phyloP scores from a whole-genome alignment of 1,140 invertebrate genomes.

The Hesperophylax magnus region DNA sequence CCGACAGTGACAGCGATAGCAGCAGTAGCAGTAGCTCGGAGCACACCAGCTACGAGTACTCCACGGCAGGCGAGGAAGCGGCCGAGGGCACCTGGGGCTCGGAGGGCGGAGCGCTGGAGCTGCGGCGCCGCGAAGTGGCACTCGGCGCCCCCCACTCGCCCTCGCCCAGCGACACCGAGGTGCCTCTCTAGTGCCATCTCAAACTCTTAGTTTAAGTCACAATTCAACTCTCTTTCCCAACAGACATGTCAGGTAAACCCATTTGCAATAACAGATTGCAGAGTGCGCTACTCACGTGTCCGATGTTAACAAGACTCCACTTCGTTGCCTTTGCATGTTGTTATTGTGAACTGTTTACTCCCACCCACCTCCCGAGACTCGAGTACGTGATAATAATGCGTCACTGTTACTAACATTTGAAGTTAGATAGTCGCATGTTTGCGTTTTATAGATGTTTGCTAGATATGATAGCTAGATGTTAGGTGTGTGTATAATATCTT shows the following conservation, averaged over 20 bases:
- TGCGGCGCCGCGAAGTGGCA: slow-evolving; percentile 52
- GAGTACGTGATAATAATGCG: not conserved
- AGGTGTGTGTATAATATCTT: no score
- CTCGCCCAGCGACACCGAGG: slow-evolving; percentile 54
- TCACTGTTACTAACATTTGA: no score
- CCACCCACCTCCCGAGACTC: not conserved
- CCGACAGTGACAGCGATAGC: not conserved
- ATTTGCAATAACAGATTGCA: slow-evolving; percentile 45
- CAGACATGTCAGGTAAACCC: slow-evolving; percentile 8
- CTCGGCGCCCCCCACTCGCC: slow-evolving; percentile 41
- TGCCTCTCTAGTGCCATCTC: slow-evolving; percentile 20
- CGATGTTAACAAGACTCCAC: slow-evolving; percentile 41
- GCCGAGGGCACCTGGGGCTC: slow-evolving; percentile 50
- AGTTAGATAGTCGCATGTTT: no score
- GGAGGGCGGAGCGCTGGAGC: slow-evolving; percentile 48
- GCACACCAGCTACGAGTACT: slow-evolving; percentile 17
- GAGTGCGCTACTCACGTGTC: slow-evolving; percentile 53
- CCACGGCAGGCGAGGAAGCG: slow-evolving; percentile 49
- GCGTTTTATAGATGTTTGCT: no score
- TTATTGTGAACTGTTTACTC: not conserved
- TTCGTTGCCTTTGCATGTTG: not conserved
- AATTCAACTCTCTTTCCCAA: slow-evolving; percentile 1
- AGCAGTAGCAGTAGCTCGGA: not conserved
- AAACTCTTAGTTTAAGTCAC: slow-evolving; percentile 10
- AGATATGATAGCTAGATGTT: no score